Evolutionary conservation across 2,888 invertebrate genomes (phyloP), one percentile per base, ranked within the genome.

Genomic region (Campoplex nolae): DNA sequence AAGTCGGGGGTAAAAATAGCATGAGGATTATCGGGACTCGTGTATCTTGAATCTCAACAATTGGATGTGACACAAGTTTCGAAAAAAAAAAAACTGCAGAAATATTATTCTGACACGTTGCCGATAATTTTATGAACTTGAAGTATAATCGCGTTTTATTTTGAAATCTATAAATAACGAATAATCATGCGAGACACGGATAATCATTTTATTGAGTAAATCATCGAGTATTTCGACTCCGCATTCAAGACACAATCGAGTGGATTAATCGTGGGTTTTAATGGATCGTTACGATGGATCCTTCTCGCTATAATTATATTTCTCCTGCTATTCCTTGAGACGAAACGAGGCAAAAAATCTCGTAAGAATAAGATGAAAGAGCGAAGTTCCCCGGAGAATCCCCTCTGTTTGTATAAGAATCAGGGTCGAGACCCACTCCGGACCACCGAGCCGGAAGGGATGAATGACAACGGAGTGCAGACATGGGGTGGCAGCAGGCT

Each of bases 361-460:
- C 73, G 67, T 78, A 73, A 77, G 54, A 77, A 80, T 28, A 79
- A 81, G 48, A 42, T 38, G 56, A 70, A 28, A 77, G 51, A 70
- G 32, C 35, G 48, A 77, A 80, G 56, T 35, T 71, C 13, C 45
- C 16, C 70, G 32, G 23, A 4, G 28, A 54, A 28, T 45, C 68
- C 67, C 75, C 65, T 77, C 58, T 78, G 86, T 87, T 84, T 87
- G 84, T 75, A 68, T 42, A 75, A 82, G 84, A 87, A 84, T 78
- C 76, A 86, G 86, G 83, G 86, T 80, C 58, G 83, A 80, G 86
- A 83, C 77, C 71, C 86, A 83, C 83, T 74, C 67, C 77, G 88
- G 86, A 83, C 71, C 82, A 74, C 86, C 77, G 85, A 89, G 85
- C 88, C 83, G 88, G 88, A 87, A 86, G 82, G 88, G 85, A 75